Evolutionary conservation across 2,113 vertebrate genomes (phyloP).

Genomic region (Pitta sordida): DNA sequence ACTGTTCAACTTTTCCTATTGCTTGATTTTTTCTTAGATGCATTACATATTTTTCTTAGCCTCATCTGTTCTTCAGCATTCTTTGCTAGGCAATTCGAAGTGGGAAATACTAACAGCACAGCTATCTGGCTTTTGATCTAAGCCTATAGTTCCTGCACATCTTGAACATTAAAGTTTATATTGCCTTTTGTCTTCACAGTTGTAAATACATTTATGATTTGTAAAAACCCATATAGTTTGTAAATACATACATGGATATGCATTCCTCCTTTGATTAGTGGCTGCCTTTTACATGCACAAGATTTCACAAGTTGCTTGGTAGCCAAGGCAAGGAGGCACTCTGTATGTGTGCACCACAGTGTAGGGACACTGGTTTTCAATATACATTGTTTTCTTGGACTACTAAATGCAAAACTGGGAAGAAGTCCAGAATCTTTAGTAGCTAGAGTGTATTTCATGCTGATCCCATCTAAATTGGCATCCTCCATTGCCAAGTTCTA

Average conservation of each 20-base stretch:
- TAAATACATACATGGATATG: not conserved
- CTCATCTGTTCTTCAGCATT: not conserved
- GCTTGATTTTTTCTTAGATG: not conserved
- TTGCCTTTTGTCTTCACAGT: not conserved
- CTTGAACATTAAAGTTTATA: not conserved
- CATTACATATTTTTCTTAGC: not conserved
- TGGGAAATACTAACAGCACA: not conserved
- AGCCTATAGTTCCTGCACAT: not conserved
- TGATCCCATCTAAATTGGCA: constrained; percentile 16
- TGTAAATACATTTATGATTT: not conserved
- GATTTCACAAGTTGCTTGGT: not conserved
- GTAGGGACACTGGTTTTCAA: not conserved
- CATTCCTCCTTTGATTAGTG: not conserved
- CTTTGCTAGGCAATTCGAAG: not conserved
- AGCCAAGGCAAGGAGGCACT: not conserved
- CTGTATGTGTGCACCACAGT: not conserved
- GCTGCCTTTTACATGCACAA: not conserved
- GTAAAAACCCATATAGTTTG: not conserved
- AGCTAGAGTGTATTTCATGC: constrained; percentile 2
- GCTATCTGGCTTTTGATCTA: not conserved
- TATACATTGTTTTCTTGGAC: not conserved
- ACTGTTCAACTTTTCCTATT: not conserved
- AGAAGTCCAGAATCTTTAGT: constrained; percentile 26
- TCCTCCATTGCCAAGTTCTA: not conserved
- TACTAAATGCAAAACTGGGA: constrained; percentile 25